phyloP scores from a whole-genome alignment of 2,888 invertebrate species.

The Tachina fera region DNA sequence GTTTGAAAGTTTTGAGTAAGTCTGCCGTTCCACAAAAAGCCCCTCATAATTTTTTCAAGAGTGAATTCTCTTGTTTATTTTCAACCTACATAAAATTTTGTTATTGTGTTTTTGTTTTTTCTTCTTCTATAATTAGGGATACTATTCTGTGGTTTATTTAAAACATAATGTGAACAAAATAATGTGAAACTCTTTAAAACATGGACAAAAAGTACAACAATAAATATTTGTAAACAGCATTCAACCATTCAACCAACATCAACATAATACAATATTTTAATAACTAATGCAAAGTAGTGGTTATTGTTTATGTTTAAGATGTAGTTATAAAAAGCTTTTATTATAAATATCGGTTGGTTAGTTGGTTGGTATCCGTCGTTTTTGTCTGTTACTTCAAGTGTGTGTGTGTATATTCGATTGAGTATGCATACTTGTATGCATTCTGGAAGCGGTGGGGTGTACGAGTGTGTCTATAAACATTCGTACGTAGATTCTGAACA shows the following conservation, averaged over 20 bases:
- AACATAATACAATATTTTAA: slow-evolving; percentile 48
- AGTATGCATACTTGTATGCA: background rate
- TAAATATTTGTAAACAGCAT: slow-evolving; percentile 24
- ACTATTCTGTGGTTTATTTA: slow-evolving; percentile 17
- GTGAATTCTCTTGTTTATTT: background rate
- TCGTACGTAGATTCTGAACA: background rate
- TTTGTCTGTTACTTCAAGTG: slow-evolving; percentile 18
- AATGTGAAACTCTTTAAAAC: slow-evolving; percentile 45
- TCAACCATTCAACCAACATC: slow-evolving; percentile 26
- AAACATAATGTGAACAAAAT: slow-evolving; percentile 22
- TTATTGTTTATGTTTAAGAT: slow-evolving; percentile 68
- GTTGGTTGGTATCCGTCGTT: slow-evolving; percentile 33
- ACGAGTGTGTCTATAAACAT: background rate
- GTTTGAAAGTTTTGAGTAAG: too few species aligned
- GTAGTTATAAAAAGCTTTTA: slow-evolving; percentile 61
- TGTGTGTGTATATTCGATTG: background rate
- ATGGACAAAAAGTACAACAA: slow-evolving; percentile 27
- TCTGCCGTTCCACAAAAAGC: too few species aligned
- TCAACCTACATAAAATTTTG: background rate
- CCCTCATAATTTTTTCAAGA: too few species aligned
- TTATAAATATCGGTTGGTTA: slow-evolving; percentile 49
- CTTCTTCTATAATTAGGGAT: slow-evolving; percentile 32
- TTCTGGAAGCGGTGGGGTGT: slow-evolving; percentile 9
- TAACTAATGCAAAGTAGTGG: slow-evolving; percentile 69
- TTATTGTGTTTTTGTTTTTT: background rate